phyloP scores from a whole-genome alignment of 2,113 vertebrate species.

The Microtus richardsoni region DNA sequence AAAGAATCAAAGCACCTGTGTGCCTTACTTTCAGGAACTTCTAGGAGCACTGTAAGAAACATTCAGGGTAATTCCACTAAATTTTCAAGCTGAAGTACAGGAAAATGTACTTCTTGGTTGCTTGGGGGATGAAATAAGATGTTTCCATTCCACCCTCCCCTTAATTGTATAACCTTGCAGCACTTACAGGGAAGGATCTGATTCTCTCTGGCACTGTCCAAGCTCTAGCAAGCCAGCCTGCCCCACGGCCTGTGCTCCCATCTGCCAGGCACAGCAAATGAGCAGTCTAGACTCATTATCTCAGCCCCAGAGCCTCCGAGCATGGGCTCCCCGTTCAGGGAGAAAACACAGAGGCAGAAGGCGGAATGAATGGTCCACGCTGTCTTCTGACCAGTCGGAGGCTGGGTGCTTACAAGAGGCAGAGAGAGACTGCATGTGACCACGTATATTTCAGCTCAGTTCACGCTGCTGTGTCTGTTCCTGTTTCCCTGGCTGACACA shows the following conservation, averaged over 20 bases:
- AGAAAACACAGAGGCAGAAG: slow-evolving; percentile 46
- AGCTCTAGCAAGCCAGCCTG: background rate
- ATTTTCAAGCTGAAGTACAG: slow-evolving; percentile 12
- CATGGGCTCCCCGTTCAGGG: background rate
- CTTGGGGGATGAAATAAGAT: slow-evolving; percentile 17
- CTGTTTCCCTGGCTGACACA: background rate
- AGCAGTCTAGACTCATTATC: slow-evolving; percentile 65
- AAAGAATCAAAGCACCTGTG: background rate
- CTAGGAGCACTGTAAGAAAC: slow-evolving; percentile 8
- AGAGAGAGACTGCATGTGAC: background rate
- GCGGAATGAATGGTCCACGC: slow-evolving; percentile 15
- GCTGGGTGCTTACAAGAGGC: background rate
- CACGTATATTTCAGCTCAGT: background rate
- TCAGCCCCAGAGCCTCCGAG: slow-evolving; percentile 42
- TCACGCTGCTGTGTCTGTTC: background rate
- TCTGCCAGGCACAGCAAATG: slow-evolving; percentile 52
- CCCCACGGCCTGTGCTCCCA: slow-evolving; percentile 43
- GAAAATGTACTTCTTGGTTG: slow-evolving; percentile 21
- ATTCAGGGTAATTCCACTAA: slow-evolving; percentile 13
- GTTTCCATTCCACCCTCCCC: slow-evolving; percentile 26
- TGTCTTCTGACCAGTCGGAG: slow-evolving; percentile 45
- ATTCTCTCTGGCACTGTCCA: background rate
- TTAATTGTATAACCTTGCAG: slow-evolving; percentile 65
- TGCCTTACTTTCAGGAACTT: background rate
- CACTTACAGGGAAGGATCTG: background rate